phyloP scores from a whole-genome alignment of 2,797 vertebrate species.

The Oreochromis grahami region DNA sequence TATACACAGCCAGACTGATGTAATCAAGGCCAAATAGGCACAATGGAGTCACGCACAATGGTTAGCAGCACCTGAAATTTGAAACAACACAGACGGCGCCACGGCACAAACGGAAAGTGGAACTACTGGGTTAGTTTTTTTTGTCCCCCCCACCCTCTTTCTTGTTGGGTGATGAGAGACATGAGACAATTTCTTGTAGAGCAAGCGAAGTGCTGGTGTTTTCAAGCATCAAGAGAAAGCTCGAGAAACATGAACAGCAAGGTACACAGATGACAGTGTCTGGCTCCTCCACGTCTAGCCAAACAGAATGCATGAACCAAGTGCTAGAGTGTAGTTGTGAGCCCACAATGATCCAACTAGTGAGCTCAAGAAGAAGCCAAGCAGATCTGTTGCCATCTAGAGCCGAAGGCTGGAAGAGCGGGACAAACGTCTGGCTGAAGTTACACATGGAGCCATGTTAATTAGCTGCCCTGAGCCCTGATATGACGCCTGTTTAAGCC shows the following conservation, averaged over 20 bases:
- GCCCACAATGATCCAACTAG: conserved; percentile 1
- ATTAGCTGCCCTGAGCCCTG: background rate
- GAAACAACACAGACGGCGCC: conserved; percentile 62
- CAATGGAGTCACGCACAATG: conserved; percentile 40
- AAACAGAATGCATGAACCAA: conserved; percentile 15
- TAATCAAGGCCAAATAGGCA: conserved; percentile 30
- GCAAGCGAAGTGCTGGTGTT: conserved; percentile 20
- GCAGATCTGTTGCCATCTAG: conserved; percentile 65
- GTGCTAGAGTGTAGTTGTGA: background rate
- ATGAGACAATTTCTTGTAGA: conserved; percentile 25
- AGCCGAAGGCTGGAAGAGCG: conserved; percentile 20
- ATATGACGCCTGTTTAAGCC: background rate
- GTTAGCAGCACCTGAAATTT: conserved; percentile 55
- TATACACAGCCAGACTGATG: conserved; percentile 27
- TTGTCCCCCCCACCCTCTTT: background rate
- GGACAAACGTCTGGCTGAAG: background rate
- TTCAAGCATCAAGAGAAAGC: conserved; percentile 51
- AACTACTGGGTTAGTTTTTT: conserved; percentile 14
- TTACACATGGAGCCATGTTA: background rate
- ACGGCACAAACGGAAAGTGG: conserved; percentile 52
- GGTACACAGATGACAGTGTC: conserved; percentile 51
- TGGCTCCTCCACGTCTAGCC: conserved; percentile 66
- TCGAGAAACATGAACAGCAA: conserved; percentile 47
- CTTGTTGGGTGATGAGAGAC: background rate
- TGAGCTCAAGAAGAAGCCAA: background rate